Evolutionary conservation across 23 tunicate species (phyloP), one percentile per base, ranked within the genome.

Genomic region (Trididemnum miniatum): DNA sequence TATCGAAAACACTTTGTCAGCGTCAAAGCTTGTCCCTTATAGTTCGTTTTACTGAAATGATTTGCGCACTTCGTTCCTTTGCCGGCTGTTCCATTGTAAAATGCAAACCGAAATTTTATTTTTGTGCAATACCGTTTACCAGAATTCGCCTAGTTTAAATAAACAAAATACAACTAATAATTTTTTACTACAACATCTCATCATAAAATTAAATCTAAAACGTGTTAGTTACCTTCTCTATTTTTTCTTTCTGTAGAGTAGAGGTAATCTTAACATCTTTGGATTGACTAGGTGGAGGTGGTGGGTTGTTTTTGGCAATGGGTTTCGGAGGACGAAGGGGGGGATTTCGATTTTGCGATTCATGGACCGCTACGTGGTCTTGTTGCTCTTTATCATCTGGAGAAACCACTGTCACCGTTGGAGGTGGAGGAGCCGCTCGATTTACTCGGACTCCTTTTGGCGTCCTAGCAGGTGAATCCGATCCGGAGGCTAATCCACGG

Each of bases 171-270:
- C 54, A 44, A 44, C 54, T 7, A 44, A 15, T 44, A 44, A 9
- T 44, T 44, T 44, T 44, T 44, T 44, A n/a, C n/a, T n/a, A n/a
- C n/a, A n/a, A n/a, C n/a, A n/a, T n/a, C n/a, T n/a, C n/a, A n/a
- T n/a, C n/a, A n/a, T n/a, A n/a, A n/a, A n/a, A 51, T 24, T 44
- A n/a, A n/a, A n/a, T n/a, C n/a, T n/a, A n/a, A n/a, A n/a, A n/a
- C n/a, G n/a, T n/a, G n/a, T 27, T n/a, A n/a, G n/a, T n/a, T 62
- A 89, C 94, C 84, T 89, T 89, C 54, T 89, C 94, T 15, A 89
- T 89, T 69, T 78, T 89, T 33, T 20, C 44, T 78, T 89, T 89
- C 20, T 75, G 76, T 27, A 66, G 63, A 15, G 50, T 59, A 15
- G 94, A 37, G 20, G 54, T 37, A 15, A 38, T 25, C 38, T 38